phyloP scores from a whole-genome alignment of 2,888 invertebrate species.

The Caenorhabditis drosophilae region DNA sequence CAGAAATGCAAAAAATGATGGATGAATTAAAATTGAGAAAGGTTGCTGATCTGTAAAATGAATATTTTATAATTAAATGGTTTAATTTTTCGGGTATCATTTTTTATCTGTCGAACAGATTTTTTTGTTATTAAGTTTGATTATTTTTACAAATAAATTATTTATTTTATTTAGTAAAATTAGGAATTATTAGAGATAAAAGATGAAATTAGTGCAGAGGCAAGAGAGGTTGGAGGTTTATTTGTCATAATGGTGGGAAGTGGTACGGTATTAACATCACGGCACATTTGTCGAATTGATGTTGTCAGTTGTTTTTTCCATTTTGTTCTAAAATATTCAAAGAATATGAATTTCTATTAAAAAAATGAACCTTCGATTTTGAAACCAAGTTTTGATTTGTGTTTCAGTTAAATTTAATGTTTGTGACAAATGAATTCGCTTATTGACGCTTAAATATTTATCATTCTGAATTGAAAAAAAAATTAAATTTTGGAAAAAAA shows the following conservation, averaged over 20 bases:
- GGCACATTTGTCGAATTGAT: conserved; percentile 84
- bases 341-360: background rate
- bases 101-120: too few species aligned
- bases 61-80: too few species aligned
- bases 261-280: conserved; percentile 73
- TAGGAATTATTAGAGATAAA: background rate
- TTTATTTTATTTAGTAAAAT: background rate
- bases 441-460: conserved; percentile 93
- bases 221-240: background rate
- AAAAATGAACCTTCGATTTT: conserved; percentile 77
- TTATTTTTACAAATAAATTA: background rate
- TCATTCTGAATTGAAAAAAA: conserved; percentile 82
- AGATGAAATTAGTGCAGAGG: background rate
- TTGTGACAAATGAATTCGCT: conserved; percentile 89
- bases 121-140: too few species aligned
- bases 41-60: conserved; percentile 9
- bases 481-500: too few species aligned
- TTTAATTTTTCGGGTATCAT: too few species aligned
- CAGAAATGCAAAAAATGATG: conserved; percentile 21
- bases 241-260: background rate
- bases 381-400: conserved; percentile 96
- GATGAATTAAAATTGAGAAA: conserved; percentile 14
- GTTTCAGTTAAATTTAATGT: conserved; percentile 87
- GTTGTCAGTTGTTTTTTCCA: conserved; percentile 86
- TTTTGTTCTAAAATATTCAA: conserved; percentile 22